Percentiles rank a stretch among this genome's conserved stretches.
Evolutionary conservation across 1,140 invertebrate species (phyloP).

Genomic region (Drosophila albomicans): DNA sequence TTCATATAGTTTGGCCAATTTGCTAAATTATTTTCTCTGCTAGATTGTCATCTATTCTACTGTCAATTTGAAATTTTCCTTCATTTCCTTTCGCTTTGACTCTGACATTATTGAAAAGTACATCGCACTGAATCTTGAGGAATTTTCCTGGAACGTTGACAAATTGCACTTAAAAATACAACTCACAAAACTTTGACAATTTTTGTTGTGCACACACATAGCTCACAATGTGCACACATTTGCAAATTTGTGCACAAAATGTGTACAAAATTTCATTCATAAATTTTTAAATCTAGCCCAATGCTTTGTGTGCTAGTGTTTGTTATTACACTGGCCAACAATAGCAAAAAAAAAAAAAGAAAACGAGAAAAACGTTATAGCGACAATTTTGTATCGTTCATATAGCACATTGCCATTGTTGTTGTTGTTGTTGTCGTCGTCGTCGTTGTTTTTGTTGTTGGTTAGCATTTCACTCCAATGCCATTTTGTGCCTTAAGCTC

Average conservation of each 20-base stretch:
- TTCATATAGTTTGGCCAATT: conserved; percentile 10
- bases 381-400: conserved; percentile 27
- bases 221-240: conserved; percentile 12
- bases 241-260: conserved; percentile 37
- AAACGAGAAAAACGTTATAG: conserved; percentile 38
- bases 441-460: conserved; percentile 40
- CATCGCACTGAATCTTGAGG: conserved; percentile 10
- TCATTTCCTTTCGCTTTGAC: neutral
- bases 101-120: conserved; percentile 37
- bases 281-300: conserved; percentile 66
- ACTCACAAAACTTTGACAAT: conserved; percentile 37
- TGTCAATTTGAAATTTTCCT: conserved; percentile 21
- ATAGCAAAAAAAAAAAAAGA: conserved; percentile 38
- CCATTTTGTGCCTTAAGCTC: conserved; percentile 48
- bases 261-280: conserved; percentile 68
- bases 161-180: conserved; percentile 49
- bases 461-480: conserved; percentile 45
- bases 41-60: conserved; percentile 11
- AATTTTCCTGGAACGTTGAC: conserved; percentile 29
- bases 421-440: conserved; percentile 21
- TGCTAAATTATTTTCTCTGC: conserved; percentile 3
- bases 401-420: conserved; percentile 19
- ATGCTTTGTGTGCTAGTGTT: conserved; percentile 8
- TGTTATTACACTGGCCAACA: conserved; percentile 67
- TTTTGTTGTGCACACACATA: conserved; percentile 23